These are phyloP conservation scores for Mustela nigripes DNA, from an alignment of 2,113 vertebrate species.

Conservation along the genomic window DNA sequence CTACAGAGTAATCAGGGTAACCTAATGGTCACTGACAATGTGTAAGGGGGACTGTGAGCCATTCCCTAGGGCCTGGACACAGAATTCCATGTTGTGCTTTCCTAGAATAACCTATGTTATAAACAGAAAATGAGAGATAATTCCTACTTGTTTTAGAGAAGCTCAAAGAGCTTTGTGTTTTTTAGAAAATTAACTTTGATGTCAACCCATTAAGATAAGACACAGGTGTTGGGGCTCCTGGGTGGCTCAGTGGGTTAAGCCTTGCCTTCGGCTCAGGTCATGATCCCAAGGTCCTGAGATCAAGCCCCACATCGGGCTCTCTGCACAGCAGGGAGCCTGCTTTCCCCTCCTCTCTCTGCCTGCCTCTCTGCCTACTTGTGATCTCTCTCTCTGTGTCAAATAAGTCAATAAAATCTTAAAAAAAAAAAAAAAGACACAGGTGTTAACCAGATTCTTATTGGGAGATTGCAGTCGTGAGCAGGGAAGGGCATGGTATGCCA, in stretches of 20 bases:
- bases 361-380: too few species aligned
- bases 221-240: background rate
- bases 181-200: background rate
- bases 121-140: slow-evolving; percentile 8
- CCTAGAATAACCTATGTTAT: background rate
- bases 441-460: background rate
- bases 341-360: too few species aligned
- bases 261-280: too few species aligned
- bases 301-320: too few species aligned
- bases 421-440: background rate
- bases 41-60: background rate
- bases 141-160: background rate
- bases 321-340: too few species aligned
- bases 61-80: background rate
- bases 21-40: background rate
- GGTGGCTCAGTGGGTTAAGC: too few species aligned
- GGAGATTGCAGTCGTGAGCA: background rate
- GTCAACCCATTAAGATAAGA: background rate
- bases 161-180: background rate
- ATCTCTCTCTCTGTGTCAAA: too few species aligned
- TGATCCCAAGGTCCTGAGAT: too few species aligned
- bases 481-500: background rate
- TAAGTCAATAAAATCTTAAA: too few species aligned
- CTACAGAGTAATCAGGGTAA: background rate
- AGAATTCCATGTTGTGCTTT: background rate